Evolutionary conservation across 2,113 vertebrate genomes (phyloP).

Genomic region (Gorilla gorilla): DNA sequence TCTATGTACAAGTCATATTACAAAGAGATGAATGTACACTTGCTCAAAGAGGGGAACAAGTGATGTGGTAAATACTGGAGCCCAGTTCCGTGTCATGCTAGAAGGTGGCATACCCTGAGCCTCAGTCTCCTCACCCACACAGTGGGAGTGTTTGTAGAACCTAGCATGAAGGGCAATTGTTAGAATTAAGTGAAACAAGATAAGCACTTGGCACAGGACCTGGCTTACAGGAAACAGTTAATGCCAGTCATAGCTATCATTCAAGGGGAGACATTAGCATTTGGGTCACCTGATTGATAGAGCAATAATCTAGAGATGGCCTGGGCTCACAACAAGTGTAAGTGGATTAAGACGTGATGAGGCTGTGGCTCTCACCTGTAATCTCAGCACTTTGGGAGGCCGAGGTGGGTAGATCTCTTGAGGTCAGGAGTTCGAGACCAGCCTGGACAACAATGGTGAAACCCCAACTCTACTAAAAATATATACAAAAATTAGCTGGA

Average conservation of each 20-base stretch:
- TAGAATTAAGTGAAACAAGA: neutral
- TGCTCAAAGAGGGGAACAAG: neutral
- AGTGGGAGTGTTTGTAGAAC: neutral
- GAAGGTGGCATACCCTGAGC: neutral
- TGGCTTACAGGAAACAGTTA: neutral
- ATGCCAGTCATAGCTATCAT: neutral
- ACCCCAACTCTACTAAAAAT: no score
- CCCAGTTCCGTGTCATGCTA: neutral
- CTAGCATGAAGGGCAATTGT: neutral
- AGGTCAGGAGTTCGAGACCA: no score
- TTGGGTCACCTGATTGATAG: fast-evolving
- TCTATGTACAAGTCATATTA: no score
- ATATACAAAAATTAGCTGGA: no score
- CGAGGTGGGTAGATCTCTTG: no score
- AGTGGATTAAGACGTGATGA: neutral
- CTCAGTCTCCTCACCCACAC: neutral
- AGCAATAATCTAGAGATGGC: neutral
- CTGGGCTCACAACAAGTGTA: neutral
- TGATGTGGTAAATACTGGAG: neutral
- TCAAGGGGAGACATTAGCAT: neutral
- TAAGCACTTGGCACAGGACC: neutral
- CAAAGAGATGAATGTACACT: fast-evolving
- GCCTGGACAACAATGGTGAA: no score
- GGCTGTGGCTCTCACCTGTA: no score
- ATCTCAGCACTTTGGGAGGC: no score